Base-by-base conservation (phyloP, 2,888 invertebrate species). In the Troides oblongomaculatus region DNA sequence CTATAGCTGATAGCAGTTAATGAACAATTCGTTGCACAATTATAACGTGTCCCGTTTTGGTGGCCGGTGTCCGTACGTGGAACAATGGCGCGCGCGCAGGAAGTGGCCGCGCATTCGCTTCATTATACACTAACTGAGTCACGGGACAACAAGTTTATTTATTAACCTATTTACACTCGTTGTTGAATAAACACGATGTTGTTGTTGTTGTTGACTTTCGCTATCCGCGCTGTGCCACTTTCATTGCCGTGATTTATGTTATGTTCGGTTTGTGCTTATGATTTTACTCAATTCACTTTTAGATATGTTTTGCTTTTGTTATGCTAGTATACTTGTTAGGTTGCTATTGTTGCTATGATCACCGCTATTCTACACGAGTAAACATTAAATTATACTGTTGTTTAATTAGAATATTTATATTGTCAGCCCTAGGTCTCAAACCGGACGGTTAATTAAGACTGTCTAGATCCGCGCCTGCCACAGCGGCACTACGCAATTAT, bases 401-500 rank as follows among this genome's bases (percentile, higher is more conserved):
- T 17, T 14, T 50, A 14, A 14, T 50, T 50, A 50, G 5, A 14
- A 50, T 18, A n/a, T n/a, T n/a, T 1, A n/a, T 0, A 2, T 53
- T 30, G 56, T 23, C 62, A 62, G 43, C 57, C 46, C 57, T 67
- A 67, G 56, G 43, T 74, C 70, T 72, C 71, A 65, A 70, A 70
- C 68, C 69, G 68, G 70, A 62, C 70, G 72, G 71, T 68, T 74
- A 69, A 72, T 72, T 74, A 71, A 73, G 74, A 69, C 74, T 72
- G 77, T 76, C 78, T 81, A 80, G 79, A 79, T 64, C 43, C 50
- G 18, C 53, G 25, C 30, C 18, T n/a, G 60, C 36, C 18, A 5
- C 60, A 46, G 46, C 58, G 73, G 46, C 75, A 72, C 69, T 56
- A 74, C 79, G 82, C 81, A 86, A 89, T 89, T 87, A 89, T 81